Evolutionary conservation across 2,888 invertebrate genomes (phyloP).

Genomic region (Drosophila anomalata): DNA sequence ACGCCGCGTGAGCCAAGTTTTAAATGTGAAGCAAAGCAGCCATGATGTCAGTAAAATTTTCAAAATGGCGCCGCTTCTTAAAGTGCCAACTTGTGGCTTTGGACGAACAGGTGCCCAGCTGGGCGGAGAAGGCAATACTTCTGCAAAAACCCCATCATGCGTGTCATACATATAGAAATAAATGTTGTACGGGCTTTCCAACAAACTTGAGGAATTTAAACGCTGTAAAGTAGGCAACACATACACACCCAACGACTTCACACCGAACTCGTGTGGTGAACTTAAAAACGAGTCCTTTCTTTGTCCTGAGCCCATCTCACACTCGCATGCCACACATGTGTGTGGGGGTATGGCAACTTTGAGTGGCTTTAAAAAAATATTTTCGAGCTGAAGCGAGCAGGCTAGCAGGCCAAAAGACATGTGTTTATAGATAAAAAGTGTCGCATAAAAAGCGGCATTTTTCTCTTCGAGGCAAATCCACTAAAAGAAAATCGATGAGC

Average conservation of each 20-base stretch:
- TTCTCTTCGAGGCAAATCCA: background rate
- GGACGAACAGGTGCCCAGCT: conserved; percentile 78
- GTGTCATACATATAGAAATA: conserved; percentile 12
- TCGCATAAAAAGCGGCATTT: background rate
- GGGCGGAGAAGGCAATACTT: conserved; percentile 11
- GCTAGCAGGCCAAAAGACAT: conserved; percentile 56
- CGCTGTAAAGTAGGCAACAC: conserved; percentile 28
- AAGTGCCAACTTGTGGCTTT: conserved; percentile 82
- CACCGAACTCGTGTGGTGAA: background rate
- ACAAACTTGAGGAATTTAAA: conserved; percentile 18
- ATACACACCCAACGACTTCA: background rate
- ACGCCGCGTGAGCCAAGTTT: conserved; percentile 38
- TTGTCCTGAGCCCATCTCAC: background rate
- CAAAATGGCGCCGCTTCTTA: conserved; percentile 80
- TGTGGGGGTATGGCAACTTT: conserved; percentile 16
- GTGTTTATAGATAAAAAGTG: conserved; percentile 44
- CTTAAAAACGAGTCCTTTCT: conserved; percentile 1
- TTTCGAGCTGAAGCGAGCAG: conserved; percentile 66
- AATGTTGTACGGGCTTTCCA: background rate
- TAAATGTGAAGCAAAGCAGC: conserved; percentile 38
- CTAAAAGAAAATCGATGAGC: conserved; percentile 27
- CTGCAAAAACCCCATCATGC: conserved; percentile 5
- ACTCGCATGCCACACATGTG: background rate
- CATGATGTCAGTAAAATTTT: conserved; percentile 41
- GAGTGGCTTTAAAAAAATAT: conserved; percentile 70